A percentile compares a stretch with the other conserved stretches of the same genome.
Evolutionary conservation across 2,888 invertebrate species (phyloP).

Genomic region (Calliscelio sp.): DNA sequence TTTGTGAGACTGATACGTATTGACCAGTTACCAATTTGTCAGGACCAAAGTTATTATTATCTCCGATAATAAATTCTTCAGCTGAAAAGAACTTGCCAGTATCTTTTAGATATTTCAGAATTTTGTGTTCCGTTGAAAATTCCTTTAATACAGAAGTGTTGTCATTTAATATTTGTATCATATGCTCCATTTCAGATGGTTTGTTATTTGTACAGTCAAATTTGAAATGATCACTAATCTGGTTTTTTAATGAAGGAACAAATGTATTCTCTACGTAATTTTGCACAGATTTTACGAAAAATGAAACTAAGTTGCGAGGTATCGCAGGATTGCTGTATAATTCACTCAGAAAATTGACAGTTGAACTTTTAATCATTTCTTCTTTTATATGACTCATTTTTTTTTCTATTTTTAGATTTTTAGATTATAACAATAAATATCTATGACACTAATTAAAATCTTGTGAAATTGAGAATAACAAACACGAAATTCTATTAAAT

Average conservation of each 20-base stretch:
- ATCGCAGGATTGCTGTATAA: slow-evolving; percentile 16
- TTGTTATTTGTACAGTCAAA: background rate
- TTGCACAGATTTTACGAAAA: background rate
- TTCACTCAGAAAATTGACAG: background rate
- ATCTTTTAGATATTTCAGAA: background rate
- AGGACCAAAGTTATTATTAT: background rate
- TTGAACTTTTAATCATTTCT: background rate
- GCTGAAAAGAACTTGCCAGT: background rate
- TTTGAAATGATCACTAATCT: background rate
- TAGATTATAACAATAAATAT: no score
- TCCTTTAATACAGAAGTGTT: background rate
- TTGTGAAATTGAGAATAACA: no score
- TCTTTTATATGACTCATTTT: no score
- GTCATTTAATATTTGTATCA: background rate
- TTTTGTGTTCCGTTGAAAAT: background rate
- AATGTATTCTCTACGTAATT: background rate
- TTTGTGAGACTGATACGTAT: slow-evolving; percentile 33
- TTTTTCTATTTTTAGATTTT: no score
- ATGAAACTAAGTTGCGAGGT: background rate
- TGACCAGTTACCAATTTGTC: slow-evolving; percentile 7
- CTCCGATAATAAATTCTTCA: background rate
- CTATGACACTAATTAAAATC: no score
- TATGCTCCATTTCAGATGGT: background rate
- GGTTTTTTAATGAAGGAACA: background rate
- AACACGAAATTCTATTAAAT: no score